These are phyloP conservation scores for Zootoca vivipara DNA, from an alignment of 2,113 vertebrate species.

Conservation along the genomic window DNA sequence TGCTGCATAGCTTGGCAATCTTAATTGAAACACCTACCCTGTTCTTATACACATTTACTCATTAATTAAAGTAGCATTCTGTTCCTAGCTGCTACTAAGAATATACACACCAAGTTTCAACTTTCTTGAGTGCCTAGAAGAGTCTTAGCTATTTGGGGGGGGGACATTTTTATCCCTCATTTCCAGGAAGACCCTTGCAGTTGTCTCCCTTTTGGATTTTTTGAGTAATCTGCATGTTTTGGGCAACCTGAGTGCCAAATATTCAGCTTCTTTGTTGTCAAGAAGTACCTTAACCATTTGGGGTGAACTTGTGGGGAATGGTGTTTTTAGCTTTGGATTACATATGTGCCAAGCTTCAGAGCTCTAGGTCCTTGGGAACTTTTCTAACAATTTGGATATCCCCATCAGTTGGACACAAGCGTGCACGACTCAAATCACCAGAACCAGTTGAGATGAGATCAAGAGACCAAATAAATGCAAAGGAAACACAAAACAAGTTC, in stretches of 20 bases:
- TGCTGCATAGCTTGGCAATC: not conserved
- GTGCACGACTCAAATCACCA: not conserved
- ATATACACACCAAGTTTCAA: not conserved
- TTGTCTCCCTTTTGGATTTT: not conserved
- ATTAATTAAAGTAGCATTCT: not conserved
- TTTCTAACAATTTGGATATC: not conserved
- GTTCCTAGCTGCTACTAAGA: not conserved
- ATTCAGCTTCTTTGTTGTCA: not conserved
- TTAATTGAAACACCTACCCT: not conserved
- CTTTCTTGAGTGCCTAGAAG: not conserved
- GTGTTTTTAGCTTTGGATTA: not conserved
- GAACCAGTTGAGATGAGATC: conserved; percentile 38
- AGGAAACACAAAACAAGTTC: not conserved
- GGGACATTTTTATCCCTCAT: not conserved
- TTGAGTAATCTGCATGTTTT: not conserved
- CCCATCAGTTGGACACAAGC: not conserved
- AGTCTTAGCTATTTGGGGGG: not conserved
- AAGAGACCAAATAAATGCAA: conserved; percentile 30
- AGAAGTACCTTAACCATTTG: not conserved
- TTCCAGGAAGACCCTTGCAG: not conserved
- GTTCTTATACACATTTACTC: not conserved
- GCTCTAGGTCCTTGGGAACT: not conserved
- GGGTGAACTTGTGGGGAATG: not conserved
- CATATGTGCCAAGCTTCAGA: not conserved
- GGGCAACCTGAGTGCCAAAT: not conserved